A percentile compares a stretch with the other conserved stretches of the same genome.
Conservation (phyloP, 2,113 vertebrate species). For the Malurus cyaneus region DNA sequence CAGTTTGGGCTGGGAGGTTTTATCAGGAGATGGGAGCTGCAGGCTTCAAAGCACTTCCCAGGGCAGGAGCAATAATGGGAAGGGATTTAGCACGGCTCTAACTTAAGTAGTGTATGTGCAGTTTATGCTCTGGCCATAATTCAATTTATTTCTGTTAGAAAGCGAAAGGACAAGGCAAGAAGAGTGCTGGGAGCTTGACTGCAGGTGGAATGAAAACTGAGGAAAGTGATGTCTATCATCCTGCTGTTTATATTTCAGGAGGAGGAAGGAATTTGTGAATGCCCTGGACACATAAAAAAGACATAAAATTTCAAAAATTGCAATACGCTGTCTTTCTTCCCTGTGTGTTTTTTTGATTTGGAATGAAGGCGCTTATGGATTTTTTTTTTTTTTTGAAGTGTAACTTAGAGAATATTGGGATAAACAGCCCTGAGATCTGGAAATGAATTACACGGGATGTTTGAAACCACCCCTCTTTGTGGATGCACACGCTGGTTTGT, state of each 20-base stretch:
- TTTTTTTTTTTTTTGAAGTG: not conserved
- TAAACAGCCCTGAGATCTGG: not conserved
- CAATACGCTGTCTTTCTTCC: fast-evolving
- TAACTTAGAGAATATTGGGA: not conserved
- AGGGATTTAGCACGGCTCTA: not conserved
- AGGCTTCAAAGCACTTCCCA: not conserved
- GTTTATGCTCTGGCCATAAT: not conserved
- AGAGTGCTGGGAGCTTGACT: not conserved
- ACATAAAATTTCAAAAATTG: not conserved
- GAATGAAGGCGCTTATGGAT: not conserved
- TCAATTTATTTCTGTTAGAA: not conserved
- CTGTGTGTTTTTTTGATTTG: not conserved
- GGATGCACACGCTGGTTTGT: not conserved
- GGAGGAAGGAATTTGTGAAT: not conserved
- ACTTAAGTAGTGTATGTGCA: not conserved
- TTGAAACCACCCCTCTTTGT: not conserved
- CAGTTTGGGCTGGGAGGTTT: not conserved
- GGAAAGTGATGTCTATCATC: not conserved
- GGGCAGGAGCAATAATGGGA: not conserved
- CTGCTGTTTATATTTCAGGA: not conserved
- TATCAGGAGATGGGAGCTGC: not conserved
- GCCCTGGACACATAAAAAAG: not conserved
- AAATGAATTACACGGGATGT: not conserved
- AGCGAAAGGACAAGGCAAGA: not conserved
- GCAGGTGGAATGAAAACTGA: not conserved